phyloP scores from a whole-genome alignment of 2,797 vertebrate genomes.

The Halcyon badia region DNA sequence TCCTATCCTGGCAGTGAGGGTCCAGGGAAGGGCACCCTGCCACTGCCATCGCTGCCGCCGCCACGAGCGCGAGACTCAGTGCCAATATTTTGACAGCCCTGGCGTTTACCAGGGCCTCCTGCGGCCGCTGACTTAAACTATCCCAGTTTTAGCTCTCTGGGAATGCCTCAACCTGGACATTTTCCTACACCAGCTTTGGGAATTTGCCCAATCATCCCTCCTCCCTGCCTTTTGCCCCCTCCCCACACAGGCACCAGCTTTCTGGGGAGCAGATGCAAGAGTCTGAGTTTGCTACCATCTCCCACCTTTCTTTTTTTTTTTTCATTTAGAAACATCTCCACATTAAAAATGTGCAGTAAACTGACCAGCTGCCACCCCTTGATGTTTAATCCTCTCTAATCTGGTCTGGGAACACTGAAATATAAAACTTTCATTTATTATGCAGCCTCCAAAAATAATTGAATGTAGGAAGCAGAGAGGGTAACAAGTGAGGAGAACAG shows the following conservation, averaged over 20 bases:
- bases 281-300: neutral
- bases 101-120: neutral
- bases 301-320: neutral
- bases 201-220: neutral
- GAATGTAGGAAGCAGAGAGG: slow-evolving; percentile 1
- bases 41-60: accelerated
- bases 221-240: neutral
- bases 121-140: neutral
- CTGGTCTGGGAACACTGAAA: slow-evolving; percentile 62
- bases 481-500: slow-evolving; percentile 2
- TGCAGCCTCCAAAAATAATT: slow-evolving; percentile 61
- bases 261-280: slow-evolving; percentile 10
- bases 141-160: accelerated
- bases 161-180: neutral
- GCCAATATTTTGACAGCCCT: neutral
- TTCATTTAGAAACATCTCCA: slow-evolving; percentile 71
- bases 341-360: slow-evolving; percentile 68
- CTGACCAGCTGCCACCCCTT: slow-evolving; percentile 78
- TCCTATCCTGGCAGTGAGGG: neutral
- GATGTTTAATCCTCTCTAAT: slow-evolving; percentile 76
- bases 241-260: neutral
- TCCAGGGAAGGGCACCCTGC: neutral
- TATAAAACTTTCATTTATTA: slow-evolving; percentile 59
- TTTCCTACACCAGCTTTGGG: neutral
- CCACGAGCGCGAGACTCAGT: accelerated